These are phyloP conservation scores for Gonioctena quinquepunctata DNA, from an alignment of 1,140 invertebrate species.

Conservation along the genomic window DNA sequence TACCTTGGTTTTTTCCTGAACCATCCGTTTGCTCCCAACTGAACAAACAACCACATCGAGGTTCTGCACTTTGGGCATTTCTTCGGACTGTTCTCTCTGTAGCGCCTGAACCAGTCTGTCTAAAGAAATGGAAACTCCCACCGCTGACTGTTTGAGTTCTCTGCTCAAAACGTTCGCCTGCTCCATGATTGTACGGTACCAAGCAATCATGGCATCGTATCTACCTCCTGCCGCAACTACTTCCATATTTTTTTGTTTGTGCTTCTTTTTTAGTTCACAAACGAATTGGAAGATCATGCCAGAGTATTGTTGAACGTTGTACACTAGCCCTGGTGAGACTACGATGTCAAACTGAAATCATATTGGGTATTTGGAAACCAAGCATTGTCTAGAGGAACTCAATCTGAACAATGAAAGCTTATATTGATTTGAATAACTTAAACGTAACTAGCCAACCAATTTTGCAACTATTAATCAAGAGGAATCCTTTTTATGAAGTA, in stretches of 20 bases:
- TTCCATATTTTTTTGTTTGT: conserved; percentile 57
- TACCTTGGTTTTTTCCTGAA: conserved; percentile 68
- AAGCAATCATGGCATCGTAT: conserved; percentile 57
- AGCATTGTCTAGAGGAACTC: too few relatives aligned
- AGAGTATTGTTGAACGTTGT: conserved; percentile 68
- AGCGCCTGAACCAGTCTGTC: conserved; percentile 68
- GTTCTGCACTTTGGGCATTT: conserved; percentile 46
- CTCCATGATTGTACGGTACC: conserved; percentile 51
- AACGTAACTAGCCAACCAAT: too few relatives aligned
- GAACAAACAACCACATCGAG: conserved; percentile 72
- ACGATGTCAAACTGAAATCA: conserved; percentile 63
- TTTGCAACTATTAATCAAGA: too few relatives aligned
- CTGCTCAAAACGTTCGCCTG: conserved; percentile 38
- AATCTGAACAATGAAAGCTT: too few relatives aligned
- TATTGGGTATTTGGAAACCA: not conserved
- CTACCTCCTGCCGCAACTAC: conserved; percentile 58
- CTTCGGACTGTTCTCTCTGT: conserved; percentile 56
- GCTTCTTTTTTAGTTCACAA: conserved; percentile 64
- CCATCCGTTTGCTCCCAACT: conserved; percentile 59
- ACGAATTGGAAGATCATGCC: conserved; percentile 76
- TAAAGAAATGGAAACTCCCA: conserved; percentile 75
- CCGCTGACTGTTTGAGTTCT: conserved; percentile 63
- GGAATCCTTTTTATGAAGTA: too few relatives aligned
- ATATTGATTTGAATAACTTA: too few relatives aligned
- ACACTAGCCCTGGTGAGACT: conserved; percentile 67